phyloP scores from a whole-genome alignment of 1,140 invertebrate genomes.

The Drosophila bocki region DNA sequence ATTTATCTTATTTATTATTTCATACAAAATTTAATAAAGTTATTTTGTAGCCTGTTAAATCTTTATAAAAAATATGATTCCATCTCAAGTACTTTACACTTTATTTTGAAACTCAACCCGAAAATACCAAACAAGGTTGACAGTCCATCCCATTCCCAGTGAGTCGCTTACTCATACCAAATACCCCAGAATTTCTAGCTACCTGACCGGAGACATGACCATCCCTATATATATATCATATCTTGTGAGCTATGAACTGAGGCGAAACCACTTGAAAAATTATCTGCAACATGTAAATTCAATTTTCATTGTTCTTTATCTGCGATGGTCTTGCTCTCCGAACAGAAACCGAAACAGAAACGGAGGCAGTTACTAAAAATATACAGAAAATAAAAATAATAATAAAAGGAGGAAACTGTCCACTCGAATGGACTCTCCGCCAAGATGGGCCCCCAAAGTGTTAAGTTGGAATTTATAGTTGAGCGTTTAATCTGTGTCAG shows the following conservation, averaged over 20 bases:
- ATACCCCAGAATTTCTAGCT: conserved; percentile 22
- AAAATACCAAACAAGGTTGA: conserved; percentile 28
- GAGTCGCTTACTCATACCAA: conserved; percentile 20
- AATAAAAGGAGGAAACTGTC: conserved; percentile 41
- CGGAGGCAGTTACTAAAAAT: conserved; percentile 79
- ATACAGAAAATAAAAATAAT: conserved; percentile 38
- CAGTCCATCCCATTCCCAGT: conserved; percentile 20
- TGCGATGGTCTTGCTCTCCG: conserved; percentile 56
- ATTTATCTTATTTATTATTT: too few relatives aligned
- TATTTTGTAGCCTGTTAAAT: neutral
- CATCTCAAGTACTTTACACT: conserved; percentile 27
- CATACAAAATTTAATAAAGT: neutral
- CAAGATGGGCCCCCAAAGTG: conserved; percentile 62
- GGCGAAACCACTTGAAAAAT: conserved; percentile 76
- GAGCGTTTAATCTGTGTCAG: conserved; percentile 83
- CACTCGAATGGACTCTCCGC: conserved; percentile 52
- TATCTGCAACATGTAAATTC: conserved; percentile 84
- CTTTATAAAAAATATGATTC: conserved; percentile 8
- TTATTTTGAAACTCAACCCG: conserved; percentile 15
- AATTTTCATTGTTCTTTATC: conserved; percentile 84
- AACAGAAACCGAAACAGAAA: conserved; percentile 39
- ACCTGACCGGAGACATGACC: conserved; percentile 29
- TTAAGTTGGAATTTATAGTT: conserved; percentile 83
- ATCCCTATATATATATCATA: conserved; percentile 49
- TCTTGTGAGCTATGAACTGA: conserved; percentile 62